Evolutionary conservation across 1,140 invertebrate genomes (phyloP).

Genomic region (Panagrolaimus sp.): DNA sequence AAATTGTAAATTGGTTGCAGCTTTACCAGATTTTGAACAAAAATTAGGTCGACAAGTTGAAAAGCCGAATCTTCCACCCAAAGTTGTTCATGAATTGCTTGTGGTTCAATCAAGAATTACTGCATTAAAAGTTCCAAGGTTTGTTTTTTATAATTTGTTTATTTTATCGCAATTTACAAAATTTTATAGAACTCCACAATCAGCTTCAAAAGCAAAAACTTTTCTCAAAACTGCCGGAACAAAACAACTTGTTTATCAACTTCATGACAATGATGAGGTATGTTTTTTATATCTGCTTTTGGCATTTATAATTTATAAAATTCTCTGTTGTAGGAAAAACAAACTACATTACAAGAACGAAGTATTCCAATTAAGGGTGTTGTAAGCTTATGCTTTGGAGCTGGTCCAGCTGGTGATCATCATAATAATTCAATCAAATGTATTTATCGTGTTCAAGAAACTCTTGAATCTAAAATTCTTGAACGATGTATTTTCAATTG

Average conservation of each 20-base stretch:
- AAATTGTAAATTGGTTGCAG: conserved; percentile 1
- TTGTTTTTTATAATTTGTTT: background rate
- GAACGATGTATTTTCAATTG: conserved; percentile 14
- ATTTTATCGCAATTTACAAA: background rate
- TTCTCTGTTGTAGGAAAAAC: background rate
- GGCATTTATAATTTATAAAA: background rate
- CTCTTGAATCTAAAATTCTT: background rate
- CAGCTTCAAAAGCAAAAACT: too few species aligned
- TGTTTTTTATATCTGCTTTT: background rate
- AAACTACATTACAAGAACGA: conserved; percentile 9
- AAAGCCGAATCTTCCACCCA: conserved; percentile 10
- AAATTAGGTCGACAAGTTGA: background rate
- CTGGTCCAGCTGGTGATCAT: background rate
- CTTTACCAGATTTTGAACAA: background rate
- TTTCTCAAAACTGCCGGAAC: conserved; percentile 10
- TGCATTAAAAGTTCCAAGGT: background rate
- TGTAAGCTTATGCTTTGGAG: background rate
- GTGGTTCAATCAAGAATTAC: background rate
- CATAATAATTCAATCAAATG: conserved; percentile 3
- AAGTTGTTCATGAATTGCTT: background rate
- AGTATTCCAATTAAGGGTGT: conserved; percentile 12
- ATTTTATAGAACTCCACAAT: background rate
- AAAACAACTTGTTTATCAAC: conserved; percentile 13
- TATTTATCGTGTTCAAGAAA: conserved; percentile 13
- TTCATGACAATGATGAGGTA: conserved; percentile 11